A percentile compares a stretch with the other conserved stretches of the same genome.
Evolutionary conservation across 2,113 vertebrate genomes (phyloP).

Genomic region (Puma concolor): DNA sequence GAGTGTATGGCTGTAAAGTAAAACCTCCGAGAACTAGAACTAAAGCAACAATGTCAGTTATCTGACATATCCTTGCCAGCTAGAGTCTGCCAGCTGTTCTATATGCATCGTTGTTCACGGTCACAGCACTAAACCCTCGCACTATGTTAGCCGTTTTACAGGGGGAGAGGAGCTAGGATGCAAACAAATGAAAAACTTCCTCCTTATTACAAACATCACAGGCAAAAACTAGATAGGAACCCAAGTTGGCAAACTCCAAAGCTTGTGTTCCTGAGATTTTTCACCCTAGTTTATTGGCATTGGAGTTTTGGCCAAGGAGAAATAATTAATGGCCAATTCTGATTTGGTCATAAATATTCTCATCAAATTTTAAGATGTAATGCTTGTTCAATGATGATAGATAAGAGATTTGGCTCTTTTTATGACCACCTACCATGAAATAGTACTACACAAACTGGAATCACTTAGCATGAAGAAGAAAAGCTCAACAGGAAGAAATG

Average conservation of each 20-base stretch:
- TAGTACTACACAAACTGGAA: neutral
- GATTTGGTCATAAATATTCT: conserved; percentile 1
- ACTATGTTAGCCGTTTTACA: neutral
- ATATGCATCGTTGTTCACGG: neutral
- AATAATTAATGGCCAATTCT: neutral
- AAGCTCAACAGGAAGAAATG: neutral
- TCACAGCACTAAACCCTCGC: neutral
- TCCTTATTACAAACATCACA: neutral
- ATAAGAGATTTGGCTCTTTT: neutral
- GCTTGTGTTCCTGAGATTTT: neutral
- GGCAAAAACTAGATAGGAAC: neutral
- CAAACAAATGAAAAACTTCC: neutral
- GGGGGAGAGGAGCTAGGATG: neutral
- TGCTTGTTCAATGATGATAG: neutral
- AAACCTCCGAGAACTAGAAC: neutral
- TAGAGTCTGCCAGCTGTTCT: neutral
- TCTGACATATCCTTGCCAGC: neutral
- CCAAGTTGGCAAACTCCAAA: neutral
- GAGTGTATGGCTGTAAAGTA: neutral
- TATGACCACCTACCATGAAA: neutral
- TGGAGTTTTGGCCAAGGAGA: neutral
- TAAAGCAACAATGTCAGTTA: neutral
- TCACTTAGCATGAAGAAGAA: neutral
- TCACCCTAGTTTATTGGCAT: neutral
- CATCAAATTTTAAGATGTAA: neutral